These are phyloP conservation scores for Monopis laevigella DNA, from an alignment of 2,888 invertebrate genomes.

Conservation along the genomic window DNA sequence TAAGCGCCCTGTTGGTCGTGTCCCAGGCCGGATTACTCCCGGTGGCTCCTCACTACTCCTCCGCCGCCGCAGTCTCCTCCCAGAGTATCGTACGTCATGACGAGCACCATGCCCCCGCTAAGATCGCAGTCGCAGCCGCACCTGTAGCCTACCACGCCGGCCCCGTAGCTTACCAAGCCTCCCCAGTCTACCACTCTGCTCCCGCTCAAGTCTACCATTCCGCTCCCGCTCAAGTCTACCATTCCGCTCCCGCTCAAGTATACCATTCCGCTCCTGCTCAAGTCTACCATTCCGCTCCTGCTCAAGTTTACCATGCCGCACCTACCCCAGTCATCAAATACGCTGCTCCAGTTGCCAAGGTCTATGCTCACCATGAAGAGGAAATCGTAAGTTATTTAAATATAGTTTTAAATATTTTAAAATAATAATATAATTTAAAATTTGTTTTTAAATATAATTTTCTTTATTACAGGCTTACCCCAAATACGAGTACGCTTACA, in stretches of 20 bases:
- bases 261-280: constrained; percentile 21
- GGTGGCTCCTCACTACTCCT: constrained; percentile 33
- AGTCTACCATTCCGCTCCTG: constrained; percentile 23
- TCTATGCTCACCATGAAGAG: constrained; percentile 28
- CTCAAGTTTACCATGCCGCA: constrained; percentile 22
- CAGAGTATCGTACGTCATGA: constrained; percentile 46
- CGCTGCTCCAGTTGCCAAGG: constrained; percentile 20
- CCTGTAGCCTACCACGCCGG: constrained; percentile 26
- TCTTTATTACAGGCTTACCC: constrained; percentile 38
- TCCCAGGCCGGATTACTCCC: constrained; percentile 40
- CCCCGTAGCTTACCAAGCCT: constrained; percentile 14
- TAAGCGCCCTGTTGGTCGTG: constrained; percentile 38
- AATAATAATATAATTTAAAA: too few relatives aligned
- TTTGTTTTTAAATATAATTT: not conserved
- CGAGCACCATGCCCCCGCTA: constrained; percentile 24
- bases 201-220: constrained; percentile 21
- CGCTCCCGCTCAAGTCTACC: constrained; percentile 17
- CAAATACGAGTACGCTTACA: constrained; percentile 62
- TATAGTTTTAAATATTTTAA: not conserved
- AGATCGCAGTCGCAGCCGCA: constrained; percentile 1
- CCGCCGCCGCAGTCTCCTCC: constrained; percentile 38
- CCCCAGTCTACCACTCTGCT: constrained; percentile 16
- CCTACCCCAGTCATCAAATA: constrained; percentile 22
- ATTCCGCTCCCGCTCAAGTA: constrained; percentile 18
- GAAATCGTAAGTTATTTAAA: constrained; percentile 25